Evolutionary conservation across 2,888 invertebrate genomes (phyloP).

Genomic region (Doris montereyensis): DNA sequence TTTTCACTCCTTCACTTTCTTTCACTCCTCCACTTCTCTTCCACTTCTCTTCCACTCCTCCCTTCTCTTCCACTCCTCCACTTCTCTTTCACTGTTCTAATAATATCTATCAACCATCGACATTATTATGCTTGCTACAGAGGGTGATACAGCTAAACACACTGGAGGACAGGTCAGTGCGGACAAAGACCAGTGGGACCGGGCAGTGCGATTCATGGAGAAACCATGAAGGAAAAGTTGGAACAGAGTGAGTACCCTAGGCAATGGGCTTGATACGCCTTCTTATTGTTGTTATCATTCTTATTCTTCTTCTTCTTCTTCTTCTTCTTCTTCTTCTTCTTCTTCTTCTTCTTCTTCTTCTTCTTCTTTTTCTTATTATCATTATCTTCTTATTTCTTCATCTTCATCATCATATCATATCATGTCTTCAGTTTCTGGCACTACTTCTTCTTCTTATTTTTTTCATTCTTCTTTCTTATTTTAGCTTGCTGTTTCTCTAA

Average conservation of each 20-base stretch:
- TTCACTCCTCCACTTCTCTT: too few species aligned
- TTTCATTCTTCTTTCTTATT: neutral
- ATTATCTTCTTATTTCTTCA: neutral
- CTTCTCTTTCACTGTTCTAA: too few species aligned
- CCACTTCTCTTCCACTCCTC: too few species aligned
- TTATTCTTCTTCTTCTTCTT: too few species aligned
- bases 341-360: neutral
- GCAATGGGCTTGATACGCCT: neutral
- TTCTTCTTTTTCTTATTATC: neutral
- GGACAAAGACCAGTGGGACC: conserved; percentile 93
- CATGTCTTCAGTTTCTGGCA: neutral
- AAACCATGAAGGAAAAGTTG: conserved; percentile 84
- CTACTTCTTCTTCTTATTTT: neutral
- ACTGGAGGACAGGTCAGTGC: conserved; percentile 89
- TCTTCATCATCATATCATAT: neutral
- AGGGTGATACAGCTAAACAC: conserved; percentile 93
- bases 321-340: neutral
- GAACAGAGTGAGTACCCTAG: conserved; percentile 71
- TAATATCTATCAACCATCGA: too few species aligned
- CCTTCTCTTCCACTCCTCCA: too few species aligned
- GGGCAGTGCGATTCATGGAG: conserved; percentile 91
- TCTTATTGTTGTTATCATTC: too few species aligned
- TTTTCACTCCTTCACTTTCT: too few species aligned
- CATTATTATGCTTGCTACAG: too few species aligned
- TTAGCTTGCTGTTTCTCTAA: too few species aligned